Evolutionary conservation across 2,797 vertebrate species (phyloP).

Genomic region (Chelmon rostratus): DNA sequence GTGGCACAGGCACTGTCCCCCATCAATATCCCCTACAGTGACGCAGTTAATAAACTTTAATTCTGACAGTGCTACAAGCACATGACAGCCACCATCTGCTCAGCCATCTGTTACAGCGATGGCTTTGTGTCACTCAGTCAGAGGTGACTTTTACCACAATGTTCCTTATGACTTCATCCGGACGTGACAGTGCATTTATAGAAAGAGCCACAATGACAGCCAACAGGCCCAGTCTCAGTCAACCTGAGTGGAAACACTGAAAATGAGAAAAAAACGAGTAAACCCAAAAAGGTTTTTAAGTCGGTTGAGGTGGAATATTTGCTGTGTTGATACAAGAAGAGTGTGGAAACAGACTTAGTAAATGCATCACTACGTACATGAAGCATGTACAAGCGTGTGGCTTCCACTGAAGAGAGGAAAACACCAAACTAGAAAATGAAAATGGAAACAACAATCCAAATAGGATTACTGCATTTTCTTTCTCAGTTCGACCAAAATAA

Average conservation of each 20-base stretch:
- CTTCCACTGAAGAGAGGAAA: background rate
- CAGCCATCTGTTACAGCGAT: background rate
- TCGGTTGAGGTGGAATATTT: background rate
- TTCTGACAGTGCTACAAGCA: background rate
- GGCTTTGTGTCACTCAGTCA: too few relatives aligned
- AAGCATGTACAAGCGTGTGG: too few relatives aligned
- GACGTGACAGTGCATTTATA: background rate
- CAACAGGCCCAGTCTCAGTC: background rate
- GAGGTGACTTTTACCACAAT: too few relatives aligned
- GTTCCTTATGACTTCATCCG: too few relatives aligned
- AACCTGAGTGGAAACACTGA: background rate
- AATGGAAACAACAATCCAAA: too few relatives aligned
- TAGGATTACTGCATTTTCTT: too few relatives aligned
- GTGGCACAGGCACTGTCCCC: too few relatives aligned
- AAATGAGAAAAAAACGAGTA: background rate
- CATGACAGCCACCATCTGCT: too few relatives aligned
- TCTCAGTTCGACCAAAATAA: too few relatives aligned
- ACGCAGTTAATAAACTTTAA: background rate
- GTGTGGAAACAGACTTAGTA: background rate
- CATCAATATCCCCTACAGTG: background rate
- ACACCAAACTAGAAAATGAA: too few relatives aligned
- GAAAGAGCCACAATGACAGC: background rate
- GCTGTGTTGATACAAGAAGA: background rate
- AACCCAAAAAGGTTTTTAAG: background rate
- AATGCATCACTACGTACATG: background rate